Conservation (phyloP, 2,797 vertebrate species). For the Tragopan temminckii region DNA sequence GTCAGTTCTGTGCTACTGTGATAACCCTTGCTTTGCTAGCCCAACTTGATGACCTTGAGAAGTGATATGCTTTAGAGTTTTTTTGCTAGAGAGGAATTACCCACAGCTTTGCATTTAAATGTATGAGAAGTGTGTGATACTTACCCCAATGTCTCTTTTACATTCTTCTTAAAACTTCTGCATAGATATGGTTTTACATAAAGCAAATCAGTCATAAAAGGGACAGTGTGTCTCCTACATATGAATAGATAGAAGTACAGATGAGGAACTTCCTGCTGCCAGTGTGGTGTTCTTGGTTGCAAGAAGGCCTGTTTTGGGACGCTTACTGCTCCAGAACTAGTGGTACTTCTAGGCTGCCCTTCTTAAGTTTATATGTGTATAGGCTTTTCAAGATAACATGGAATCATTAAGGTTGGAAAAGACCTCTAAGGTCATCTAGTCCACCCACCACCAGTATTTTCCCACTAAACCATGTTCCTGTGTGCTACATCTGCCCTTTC, state of each 20-base stretch:
- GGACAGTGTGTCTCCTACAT: background rate
- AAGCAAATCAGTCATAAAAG: background rate
- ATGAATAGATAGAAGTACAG: background rate
- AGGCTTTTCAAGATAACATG: background rate
- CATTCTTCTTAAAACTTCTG: background rate
- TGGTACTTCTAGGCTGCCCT: background rate
- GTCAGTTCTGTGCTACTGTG: rapidly evolving
- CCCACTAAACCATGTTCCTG: too few species aligned
- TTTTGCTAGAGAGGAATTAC: background rate
- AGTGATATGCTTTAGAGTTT: background rate
- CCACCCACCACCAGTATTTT: too few species aligned
- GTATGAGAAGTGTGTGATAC: background rate
- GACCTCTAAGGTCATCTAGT: too few species aligned
- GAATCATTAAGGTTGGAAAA: too few species aligned
- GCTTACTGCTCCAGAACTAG: background rate
- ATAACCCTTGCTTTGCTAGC: background rate
- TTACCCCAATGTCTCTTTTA: background rate
- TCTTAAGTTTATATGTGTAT: background rate
- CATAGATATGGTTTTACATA: background rate
- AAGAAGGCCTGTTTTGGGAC: background rate
- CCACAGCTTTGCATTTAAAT: background rate
- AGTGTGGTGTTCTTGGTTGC: too few species aligned
- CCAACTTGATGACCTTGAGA: background rate
- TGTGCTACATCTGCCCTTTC: too few species aligned
- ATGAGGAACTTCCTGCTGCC: background rate